A percentile compares a stretch with the other conserved stretches of the same genome.
Conservation (phyloP, 2,113 vertebrate genomes). For the Osmerus eperlanus region DNA sequence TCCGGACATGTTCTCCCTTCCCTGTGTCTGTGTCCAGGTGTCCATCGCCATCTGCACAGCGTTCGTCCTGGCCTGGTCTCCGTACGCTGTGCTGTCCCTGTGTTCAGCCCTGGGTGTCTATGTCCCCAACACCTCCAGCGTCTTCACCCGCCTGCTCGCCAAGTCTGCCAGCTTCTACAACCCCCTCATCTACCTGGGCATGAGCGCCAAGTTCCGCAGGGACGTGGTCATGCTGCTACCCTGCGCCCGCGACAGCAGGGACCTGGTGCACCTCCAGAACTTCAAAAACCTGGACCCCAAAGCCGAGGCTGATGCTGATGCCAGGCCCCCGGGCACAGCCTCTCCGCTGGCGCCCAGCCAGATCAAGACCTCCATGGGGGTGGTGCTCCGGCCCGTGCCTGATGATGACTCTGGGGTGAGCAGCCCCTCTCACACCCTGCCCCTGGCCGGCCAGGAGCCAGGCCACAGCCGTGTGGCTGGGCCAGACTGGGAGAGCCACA, state of each 20-base stretch:
- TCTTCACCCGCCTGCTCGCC: slow-evolving; percentile 77
- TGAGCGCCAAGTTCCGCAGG: slow-evolving; percentile 81
- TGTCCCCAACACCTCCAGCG: slow-evolving; percentile 75
- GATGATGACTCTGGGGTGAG: slow-evolving; percentile 67
- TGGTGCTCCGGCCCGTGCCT: slow-evolving; percentile 33
- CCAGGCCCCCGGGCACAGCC: background rate
- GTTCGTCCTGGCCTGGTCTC: slow-evolving; percentile 80
- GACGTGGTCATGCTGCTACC: slow-evolving; percentile 70
- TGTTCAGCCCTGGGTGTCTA: slow-evolving; percentile 76
- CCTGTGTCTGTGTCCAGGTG: slow-evolving; percentile 56
- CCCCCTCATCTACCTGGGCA: slow-evolving; percentile 81
- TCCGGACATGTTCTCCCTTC: background rate
- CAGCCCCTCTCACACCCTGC: slow-evolving; percentile 65
- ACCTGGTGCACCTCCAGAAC: slow-evolving; percentile 72
- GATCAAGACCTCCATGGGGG: slow-evolving; percentile 46
- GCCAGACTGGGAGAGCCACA: slow-evolving; percentile 61
- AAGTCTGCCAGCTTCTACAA: slow-evolving; percentile 85
- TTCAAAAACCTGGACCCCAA: slow-evolving; percentile 75
- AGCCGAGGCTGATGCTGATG: slow-evolving; percentile 32
- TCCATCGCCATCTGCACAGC: slow-evolving; percentile 80
- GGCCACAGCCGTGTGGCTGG: slow-evolving; percentile 51
- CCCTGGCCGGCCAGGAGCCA: slow-evolving; percentile 58
- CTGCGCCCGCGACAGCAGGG: slow-evolving; percentile 64
- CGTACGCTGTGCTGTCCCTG: slow-evolving; percentile 82
- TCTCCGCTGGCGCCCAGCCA: slow-evolving; percentile 39